Base-by-base conservation (phyloP, 2,113 vertebrate genomes). In the Urocitellus parryii region DNA sequence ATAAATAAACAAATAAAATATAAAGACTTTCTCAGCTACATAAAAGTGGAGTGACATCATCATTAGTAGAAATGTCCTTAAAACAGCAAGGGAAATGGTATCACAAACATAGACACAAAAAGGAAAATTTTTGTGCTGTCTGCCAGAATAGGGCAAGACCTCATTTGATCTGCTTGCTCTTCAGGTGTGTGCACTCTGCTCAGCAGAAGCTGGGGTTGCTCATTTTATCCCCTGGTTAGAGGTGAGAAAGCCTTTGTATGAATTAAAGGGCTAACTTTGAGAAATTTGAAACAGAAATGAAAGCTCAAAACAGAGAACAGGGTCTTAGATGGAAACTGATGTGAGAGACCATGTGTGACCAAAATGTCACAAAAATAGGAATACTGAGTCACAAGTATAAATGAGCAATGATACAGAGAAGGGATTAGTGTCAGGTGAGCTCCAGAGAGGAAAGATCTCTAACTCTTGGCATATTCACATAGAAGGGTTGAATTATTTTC, bases 391-490 rank as follows among this genome's bases (percentile, higher is more conserved):
- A 53, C 24, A 88, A n/a, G 17, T 27, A 25, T 0, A 13, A n/a
- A 42, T 61, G 4, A 24, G 2, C 53, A 8, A 72, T n/a, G 22
- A 6, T 22, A 10, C 7, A 39, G 4, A 34, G 24, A 48, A 53
- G 12, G 7, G 27, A 5, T 16, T 18, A 17, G 11, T 3, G 20
- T 5, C 12, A 10, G 27, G 22, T 29, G 20, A 32, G 3, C 14
- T n/a, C 12, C 27, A 74, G 53, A 56, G 34, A 42, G 25, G 34
- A 32, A 2, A 24, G 18, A 4, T 45, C 53, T 39, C 8, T 29
- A 37, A 12, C 39, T 42, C 22, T 16, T 20, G 18, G 17, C 0
- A 0, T 2, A 6, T 48, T 53, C 78, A 0, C 25, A 48, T 4
- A 6, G 8, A 42, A n/a, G 9, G n/a, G 11, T 25, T 39, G 25